phyloP scores from a whole-genome alignment of 35 echinoderm and acorn worm species.

The Nesometra sesokonis region DNA sequence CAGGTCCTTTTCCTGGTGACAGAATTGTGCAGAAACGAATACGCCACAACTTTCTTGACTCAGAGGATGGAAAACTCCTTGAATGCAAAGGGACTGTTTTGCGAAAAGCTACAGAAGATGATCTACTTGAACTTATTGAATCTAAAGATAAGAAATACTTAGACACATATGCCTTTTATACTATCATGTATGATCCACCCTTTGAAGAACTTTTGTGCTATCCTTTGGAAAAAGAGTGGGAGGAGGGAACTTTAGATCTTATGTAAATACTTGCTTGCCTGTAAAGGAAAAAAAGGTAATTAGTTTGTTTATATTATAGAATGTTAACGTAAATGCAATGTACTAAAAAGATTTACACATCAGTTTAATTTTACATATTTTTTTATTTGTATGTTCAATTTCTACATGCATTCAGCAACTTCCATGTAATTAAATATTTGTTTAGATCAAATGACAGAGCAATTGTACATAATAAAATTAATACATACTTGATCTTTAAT shows the following conservation, averaged over 20 bases:
- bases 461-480: too few species aligned
- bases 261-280: slow-evolving; percentile 2
- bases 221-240: slow-evolving; percentile 7
- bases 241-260: not conserved
- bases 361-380: too few species aligned
- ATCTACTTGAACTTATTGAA: slow-evolving; percentile 4
- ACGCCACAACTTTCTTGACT: slow-evolving; percentile 2
- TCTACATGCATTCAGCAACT: too few species aligned
- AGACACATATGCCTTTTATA: slow-evolving; percentile 14
- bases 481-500: too few species aligned
- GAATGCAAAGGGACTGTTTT: slow-evolving; percentile 28
- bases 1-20: slow-evolving; percentile 22
- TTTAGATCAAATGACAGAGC: too few species aligned
- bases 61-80: slow-evolving; percentile 18
- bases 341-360: too few species aligned
- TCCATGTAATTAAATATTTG: too few species aligned
- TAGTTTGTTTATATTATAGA: not conserved
- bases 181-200: slow-evolving; percentile 23
- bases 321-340: not conserved
- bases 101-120: slow-evolving; percentile 16
- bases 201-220: slow-evolving; percentile 11
- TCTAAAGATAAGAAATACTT: too few species aligned
- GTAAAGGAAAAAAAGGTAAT: too few species aligned
- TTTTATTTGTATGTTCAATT: too few species aligned
- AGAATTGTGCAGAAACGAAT: slow-evolving; percentile 7